Evolutionary conservation across 2,888 invertebrate species (phyloP), one percentile per base, ranked within the genome.

Genomic region (Oxystoma pomonae): DNA sequence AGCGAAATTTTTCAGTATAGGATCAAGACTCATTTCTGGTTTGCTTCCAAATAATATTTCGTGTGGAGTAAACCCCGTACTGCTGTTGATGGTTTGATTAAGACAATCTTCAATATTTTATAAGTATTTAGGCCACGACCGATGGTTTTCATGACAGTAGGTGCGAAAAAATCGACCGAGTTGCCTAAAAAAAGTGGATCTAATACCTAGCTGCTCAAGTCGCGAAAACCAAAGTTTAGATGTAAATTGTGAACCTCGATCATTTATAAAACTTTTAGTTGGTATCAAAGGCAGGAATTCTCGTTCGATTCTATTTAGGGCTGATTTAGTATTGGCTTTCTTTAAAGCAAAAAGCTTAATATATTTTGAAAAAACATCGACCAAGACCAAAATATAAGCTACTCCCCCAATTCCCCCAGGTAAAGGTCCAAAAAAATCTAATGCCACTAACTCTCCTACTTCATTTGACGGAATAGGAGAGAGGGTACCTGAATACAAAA

Each of bases 341-440:
- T n/a, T n/a, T n/a, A n/a, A n/a, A n/a, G n/a, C n/a, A n/a, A n/a
- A n/a, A n/a, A n/a, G n/a, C n/a, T n/a, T n/a, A n/a, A n/a, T n/a
- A n/a, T n/a, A n/a, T n/a, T n/a, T n/a, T n/a, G n/a, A 67, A 55
- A 73, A 73, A 7, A 57, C 18, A 53, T 73, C 71, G 1, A 73
- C 62, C 2, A 69, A 57, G 0, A 73, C 71, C 16, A 73, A 69
- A 19, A 72, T 63, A 35, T 61, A 56, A 7, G 68, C 52, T 1
- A 68, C 66, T 2, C 35, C 65, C 59, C 60, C 66, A 3, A 65
- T 57, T 12, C 67, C 64, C 20, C 55, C 18, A 1, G 71, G 70
- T 68, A 66, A 17, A 1, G 66, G 64, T 3, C 66, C 66, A 16
- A 55, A 66, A 19, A 57, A 66, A 58, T 61, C 61, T 16, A 61